Evolutionary conservation across 2,888 invertebrate genomes (phyloP), one percentile per base, ranked within the genome.

Genomic region (Merodon equestris): DNA sequence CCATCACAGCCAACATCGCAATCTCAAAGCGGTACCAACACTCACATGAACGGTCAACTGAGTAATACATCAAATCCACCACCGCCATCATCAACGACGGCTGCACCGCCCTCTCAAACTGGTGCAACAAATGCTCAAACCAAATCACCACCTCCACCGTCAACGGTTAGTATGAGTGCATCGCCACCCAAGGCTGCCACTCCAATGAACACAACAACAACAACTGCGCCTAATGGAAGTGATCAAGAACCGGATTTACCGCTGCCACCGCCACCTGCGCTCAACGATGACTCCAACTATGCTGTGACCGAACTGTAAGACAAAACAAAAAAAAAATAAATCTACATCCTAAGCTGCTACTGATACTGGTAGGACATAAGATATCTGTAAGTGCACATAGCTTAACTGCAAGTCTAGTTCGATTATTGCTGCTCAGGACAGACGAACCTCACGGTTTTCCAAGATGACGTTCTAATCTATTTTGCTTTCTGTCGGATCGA

Each of bases 231-330:
- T 60, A 85, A 86, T 34, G 83, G 83, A 58, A 86, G 87, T 54
- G 87, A 86, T 71, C 88, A 87, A 70, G 84, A 86, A 77, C 88
- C 87, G 71, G 84, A 86, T 79, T 85, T 86, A 63, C 85, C 86
- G 81, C 87, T 87, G 42, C 87, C 87, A 64, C 87, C 87, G 19
- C 87, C 87, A 75, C 87, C 87, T 66, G 87, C 87, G 83, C 86
- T 89, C 82, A 88, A 87, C 81, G 89, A 89, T 70, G 89, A 89
- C 58, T 89, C 89, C 58, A 89, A 89, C 82, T 89, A 89, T 84
- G 89, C 89, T 77, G 89, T 89, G 66, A 89, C 89, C 61, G 89
- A 89, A 84, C 87, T 89, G 82, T 89, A 89, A 75, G 27, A 54
- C 66, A 56, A 71, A 61, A 63, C 58, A 66, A 45, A 63, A 58